Evolutionary conservation across 2,888 invertebrate genomes (phyloP).

Genomic region (Idaea aversata): DNA sequence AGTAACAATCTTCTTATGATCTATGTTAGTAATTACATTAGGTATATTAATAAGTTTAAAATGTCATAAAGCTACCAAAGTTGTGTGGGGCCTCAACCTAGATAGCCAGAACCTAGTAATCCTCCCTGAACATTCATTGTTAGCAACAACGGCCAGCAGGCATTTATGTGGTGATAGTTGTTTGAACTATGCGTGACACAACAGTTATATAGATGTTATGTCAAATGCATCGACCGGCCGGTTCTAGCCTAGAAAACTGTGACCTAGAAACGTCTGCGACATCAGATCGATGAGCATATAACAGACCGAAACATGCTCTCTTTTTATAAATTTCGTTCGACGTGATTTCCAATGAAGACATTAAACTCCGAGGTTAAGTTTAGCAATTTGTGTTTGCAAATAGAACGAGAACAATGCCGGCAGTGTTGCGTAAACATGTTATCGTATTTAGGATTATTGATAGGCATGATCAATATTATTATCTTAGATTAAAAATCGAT

Average conservation of each 20-base stretch:
- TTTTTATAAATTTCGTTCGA: slow-evolving; percentile 35
- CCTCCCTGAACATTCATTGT: no score
- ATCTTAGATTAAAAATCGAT: slow-evolving; percentile 31
- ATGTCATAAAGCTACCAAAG: no score
- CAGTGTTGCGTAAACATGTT: slow-evolving; percentile 36
- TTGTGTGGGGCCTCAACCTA: no score
- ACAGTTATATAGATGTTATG: slow-evolving; percentile 14
- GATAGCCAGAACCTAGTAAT: no score
- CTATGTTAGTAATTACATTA: no score
- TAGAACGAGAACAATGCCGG: slow-evolving; percentile 30
- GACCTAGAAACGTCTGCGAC: slow-evolving; percentile 62
- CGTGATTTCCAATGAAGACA: slow-evolving; percentile 35
- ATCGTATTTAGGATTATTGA: slow-evolving; percentile 34
- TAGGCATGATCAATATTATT: slow-evolving; percentile 36
- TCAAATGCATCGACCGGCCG: slow-evolving; percentile 27
- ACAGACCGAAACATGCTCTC: slow-evolving; percentile 36
- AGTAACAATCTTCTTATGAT: no score
- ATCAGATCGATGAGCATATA: slow-evolving; percentile 50
- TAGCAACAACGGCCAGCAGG: no score
- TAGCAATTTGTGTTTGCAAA: slow-evolving; percentile 32
- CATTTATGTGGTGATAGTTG: slow-evolving; percentile 33
- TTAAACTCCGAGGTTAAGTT: slow-evolving; percentile 30
- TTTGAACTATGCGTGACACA: background rate
- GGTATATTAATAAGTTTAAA: no score
- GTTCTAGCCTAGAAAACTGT: slow-evolving; percentile 41